Conservation (phyloP, 2,888 invertebrate genomes). For the Apocheima hispidaria region DNA sequence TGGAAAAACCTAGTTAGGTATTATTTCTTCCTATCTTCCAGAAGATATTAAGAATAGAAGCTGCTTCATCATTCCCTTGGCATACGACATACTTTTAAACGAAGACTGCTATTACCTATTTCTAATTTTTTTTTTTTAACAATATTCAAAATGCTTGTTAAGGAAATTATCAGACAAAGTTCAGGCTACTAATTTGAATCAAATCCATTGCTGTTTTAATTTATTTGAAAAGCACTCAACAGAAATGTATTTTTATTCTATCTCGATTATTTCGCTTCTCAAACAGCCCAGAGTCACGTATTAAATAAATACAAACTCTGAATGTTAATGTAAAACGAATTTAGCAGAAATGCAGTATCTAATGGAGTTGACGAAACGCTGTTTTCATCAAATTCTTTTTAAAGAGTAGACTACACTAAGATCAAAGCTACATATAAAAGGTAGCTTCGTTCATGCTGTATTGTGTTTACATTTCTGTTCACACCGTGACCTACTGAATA, state of each 20-base stretch:
- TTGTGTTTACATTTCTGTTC: background rate
- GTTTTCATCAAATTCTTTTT: slow-evolving; percentile 49
- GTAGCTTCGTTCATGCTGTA: background rate
- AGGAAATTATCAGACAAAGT: background rate
- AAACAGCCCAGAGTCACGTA: slow-evolving; percentile 53
- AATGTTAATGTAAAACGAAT: slow-evolving; percentile 65
- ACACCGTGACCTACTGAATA: too few relatives aligned
- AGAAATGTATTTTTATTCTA: slow-evolving; percentile 41
- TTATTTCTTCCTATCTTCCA: too few relatives aligned
- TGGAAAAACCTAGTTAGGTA: too few relatives aligned
- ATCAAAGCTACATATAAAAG: background rate
- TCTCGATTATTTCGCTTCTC: slow-evolving; percentile 48
- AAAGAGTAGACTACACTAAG: background rate
- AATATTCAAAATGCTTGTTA: too few relatives aligned
- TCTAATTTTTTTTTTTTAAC: too few relatives aligned
- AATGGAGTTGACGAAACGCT: slow-evolving; percentile 51
- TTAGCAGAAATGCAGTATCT: slow-evolving; percentile 61
- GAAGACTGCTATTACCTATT: too few relatives aligned
- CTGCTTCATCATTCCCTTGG: too few relatives aligned
- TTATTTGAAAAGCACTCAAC: slow-evolving; percentile 43
- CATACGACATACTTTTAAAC: too few relatives aligned
- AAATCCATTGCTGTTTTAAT: slow-evolving; percentile 6
- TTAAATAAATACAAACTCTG: slow-evolving; percentile 65
- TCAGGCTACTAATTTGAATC: background rate
- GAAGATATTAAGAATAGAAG: too few relatives aligned